Percentiles rank a stretch among this genome's conserved stretches.
Conservation (phyloP, 2,113 vertebrate species). For the Eudyptes chrysolophus region DNA sequence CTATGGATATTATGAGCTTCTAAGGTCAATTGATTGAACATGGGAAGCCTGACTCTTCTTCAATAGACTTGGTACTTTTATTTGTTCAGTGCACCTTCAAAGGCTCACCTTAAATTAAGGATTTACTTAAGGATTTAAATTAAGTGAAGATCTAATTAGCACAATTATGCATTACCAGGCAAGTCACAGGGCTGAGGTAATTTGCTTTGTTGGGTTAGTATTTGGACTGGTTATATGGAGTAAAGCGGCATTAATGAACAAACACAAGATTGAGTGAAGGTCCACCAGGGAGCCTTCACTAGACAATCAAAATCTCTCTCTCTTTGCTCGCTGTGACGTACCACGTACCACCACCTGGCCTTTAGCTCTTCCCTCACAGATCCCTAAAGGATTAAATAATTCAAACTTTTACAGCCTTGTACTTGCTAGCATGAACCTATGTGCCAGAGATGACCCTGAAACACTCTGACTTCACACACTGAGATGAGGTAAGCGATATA, state of each 20-base stretch:
- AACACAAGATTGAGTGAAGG: neutral
- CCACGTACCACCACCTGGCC: neutral
- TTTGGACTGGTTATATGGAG: neutral
- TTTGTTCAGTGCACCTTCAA: neutral
- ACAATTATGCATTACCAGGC: neutral
- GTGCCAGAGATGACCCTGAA: neutral
- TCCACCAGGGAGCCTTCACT: neutral
- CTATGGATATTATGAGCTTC: neutral
- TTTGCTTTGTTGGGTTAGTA: neutral
- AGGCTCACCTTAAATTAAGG: neutral
- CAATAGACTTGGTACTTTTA: neutral
- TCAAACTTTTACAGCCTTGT: neutral
- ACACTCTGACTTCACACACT: neutral
- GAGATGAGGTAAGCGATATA: rapidly evolving
- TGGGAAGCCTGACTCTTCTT: neutral
- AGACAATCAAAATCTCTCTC: neutral
- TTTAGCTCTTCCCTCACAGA: neutral
- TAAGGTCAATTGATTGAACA: neutral
- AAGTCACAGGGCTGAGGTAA: neutral
- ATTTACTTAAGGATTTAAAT: slow-evolving; percentile 6
- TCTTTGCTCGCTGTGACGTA: neutral
- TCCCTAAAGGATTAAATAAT: neutral
- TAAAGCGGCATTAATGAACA: neutral
- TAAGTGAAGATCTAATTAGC: neutral
- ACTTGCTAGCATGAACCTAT: neutral